Evolutionary conservation across 2,113 vertebrate genomes (phyloP).

Genomic region (Barnardius zonarius): DNA sequence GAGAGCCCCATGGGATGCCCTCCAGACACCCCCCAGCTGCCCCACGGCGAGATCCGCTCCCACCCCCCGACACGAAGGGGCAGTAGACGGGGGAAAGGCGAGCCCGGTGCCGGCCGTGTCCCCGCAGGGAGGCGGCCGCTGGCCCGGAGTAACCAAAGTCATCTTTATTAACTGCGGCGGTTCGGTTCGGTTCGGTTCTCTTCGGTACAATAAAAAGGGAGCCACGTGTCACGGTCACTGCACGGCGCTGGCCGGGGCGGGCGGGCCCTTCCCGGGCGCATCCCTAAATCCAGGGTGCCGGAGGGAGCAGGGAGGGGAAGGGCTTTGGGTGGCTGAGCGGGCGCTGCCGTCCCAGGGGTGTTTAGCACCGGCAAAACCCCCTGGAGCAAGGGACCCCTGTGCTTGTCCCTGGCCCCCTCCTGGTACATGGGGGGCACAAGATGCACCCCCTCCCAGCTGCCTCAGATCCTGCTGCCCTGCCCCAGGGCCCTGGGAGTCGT

Average conservation of each 20-base stretch:
- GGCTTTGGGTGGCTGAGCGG: background rate
- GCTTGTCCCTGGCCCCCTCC: background rate
- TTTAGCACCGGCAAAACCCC: conserved; percentile 30
- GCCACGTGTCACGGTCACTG: conserved; percentile 71
- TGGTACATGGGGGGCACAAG: background rate
- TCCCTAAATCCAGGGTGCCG: background rate
- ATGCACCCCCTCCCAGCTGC: background rate
- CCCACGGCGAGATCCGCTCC: background rate
- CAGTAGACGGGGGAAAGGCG: background rate
- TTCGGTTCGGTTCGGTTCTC: conserved; percentile 45
- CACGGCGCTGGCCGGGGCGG: conserved; percentile 52
- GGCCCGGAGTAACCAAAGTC: conserved; percentile 66
- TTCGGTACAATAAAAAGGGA: conserved; percentile 75
- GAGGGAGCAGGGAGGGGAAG: background rate
- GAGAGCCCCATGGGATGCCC: no score
- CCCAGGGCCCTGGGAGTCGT: background rate
- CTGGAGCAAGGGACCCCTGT: background rate
- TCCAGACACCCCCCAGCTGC: background rate
- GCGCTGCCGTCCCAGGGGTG: background rate
- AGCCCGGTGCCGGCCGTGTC: background rate
- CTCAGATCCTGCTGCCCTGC: background rate
- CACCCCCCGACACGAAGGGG: background rate
- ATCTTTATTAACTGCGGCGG: conserved; percentile 64
- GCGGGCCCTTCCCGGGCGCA: conserved; percentile 18
- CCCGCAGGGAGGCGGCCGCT: background rate